These are phyloP conservation scores for Limanda limanda DNA, from an alignment of 2,113 vertebrate genomes.

Conservation along the genomic window DNA sequence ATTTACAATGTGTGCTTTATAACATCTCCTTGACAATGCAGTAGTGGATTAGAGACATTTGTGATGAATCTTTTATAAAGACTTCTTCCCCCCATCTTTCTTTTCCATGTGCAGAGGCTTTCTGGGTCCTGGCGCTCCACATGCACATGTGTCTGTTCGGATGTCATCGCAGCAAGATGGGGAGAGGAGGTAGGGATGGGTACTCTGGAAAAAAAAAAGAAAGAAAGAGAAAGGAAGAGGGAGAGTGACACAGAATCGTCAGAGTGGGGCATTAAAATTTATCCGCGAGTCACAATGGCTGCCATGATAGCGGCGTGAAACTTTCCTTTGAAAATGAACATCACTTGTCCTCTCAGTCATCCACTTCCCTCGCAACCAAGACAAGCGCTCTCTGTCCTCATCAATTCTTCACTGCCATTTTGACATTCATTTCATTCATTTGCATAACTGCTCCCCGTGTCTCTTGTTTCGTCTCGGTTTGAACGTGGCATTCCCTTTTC, in stretches of 20 bases:
- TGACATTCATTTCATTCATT: slow-evolving; percentile 83
- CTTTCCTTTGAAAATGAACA: slow-evolving; percentile 85
- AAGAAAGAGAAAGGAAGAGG: slow-evolving; percentile 58
- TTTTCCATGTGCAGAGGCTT: slow-evolving; percentile 73
- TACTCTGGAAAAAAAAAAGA: slow-evolving; percentile 39
- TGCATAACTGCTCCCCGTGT: slow-evolving; percentile 75
- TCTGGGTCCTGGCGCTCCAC: slow-evolving; percentile 80
- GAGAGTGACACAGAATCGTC: slow-evolving; percentile 83
- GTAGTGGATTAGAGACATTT: slow-evolving; percentile 94
- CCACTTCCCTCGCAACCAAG: slow-evolving; percentile 66
- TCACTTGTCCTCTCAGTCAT: slow-evolving; percentile 77
- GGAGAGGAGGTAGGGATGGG: slow-evolving; percentile 58
- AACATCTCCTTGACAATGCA: slow-evolving; percentile 94
- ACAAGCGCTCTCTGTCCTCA: slow-evolving; percentile 84
- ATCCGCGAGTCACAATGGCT: slow-evolving; percentile 89
- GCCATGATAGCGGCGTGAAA: slow-evolving; percentile 86
- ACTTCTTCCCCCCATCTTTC: slow-evolving; percentile 66
- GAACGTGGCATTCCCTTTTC: slow-evolving; percentile 66
- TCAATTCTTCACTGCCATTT: slow-evolving; percentile 85
- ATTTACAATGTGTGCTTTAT: slow-evolving; percentile 97
- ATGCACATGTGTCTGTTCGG: slow-evolving; percentile 88
- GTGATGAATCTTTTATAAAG: slow-evolving; percentile 99
- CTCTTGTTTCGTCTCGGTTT: slow-evolving; percentile 55
- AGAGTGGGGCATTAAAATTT: slow-evolving; percentile 96
- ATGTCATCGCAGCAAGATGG: slow-evolving; percentile 86